Conservation (phyloP, 2,888 invertebrate genomes). For the Flexamia atlantica region DNA sequence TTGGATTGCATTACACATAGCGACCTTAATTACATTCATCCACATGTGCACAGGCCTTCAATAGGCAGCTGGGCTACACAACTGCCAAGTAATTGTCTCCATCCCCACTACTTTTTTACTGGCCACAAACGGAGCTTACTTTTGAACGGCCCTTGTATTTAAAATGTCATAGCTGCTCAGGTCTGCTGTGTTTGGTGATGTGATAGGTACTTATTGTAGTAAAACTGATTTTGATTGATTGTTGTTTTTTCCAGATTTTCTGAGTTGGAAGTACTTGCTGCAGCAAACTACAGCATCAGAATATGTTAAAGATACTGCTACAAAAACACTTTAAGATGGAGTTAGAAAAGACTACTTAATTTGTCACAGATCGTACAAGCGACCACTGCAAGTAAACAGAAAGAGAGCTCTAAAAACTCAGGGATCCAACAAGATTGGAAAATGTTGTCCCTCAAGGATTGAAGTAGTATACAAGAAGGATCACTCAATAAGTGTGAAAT, state of each 20-base stretch:
- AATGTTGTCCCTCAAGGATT: slow-evolving; percentile 47
- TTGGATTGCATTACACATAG: not conserved
- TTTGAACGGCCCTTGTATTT: slow-evolving; percentile 8
- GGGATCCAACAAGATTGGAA: slow-evolving; percentile 36
- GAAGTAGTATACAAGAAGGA: slow-evolving; percentile 44
- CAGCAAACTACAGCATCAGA: slow-evolving; percentile 14
- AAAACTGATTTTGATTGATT: slow-evolving; percentile 19
- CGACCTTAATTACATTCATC: not conserved
- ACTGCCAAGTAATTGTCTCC: not conserved
- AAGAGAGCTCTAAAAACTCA: slow-evolving; percentile 28
- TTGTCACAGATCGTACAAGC: slow-evolving; percentile 23
- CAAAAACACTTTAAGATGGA: slow-evolving; percentile 22
- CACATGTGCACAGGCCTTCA: too few relatives aligned
- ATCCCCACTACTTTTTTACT: not conserved
- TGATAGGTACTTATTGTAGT: not conserved
- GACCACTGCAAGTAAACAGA: not conserved
- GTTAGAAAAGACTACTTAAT: slow-evolving; percentile 11
- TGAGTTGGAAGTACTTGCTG: slow-evolving; percentile 39
- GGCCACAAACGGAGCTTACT: slow-evolving; percentile 13
- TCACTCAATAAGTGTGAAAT: slow-evolving; percentile 19
- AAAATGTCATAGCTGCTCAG: not conserved
- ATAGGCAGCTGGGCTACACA: too few relatives aligned
- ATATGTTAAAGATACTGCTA: slow-evolving; percentile 34
- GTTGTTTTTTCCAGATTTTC: slow-evolving; percentile 48
- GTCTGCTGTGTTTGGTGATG: not conserved